Evolutionary conservation across 1,140 invertebrate genomes (phyloP), one percentile per base, ranked within the genome.

Genomic region (Caenorhabditis brenneri): DNA sequence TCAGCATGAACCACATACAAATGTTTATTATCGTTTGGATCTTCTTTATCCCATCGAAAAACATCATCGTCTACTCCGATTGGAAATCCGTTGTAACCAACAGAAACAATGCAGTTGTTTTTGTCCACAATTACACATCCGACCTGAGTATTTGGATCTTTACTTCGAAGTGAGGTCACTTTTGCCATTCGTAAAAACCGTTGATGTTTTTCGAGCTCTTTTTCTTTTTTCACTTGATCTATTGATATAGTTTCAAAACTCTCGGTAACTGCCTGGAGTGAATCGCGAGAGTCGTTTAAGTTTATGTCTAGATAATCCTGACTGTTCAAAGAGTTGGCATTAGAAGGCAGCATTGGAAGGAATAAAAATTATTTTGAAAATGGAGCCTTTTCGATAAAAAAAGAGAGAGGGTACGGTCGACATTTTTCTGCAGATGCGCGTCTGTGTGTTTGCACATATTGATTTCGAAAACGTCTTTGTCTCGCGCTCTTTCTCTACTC

Each of bases 21-120:
- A 24, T 74, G 33, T 42, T 74, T 74, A 42, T 74, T 74, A n/a
- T 74, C 65, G 15, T 74, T 36, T 15, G 33, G 65, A 74, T 74
- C 65, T n/a, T 74, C 65, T n/a, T 74, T 74, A 74, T 74, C 65
- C 65, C 65, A 74, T 74, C 65, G 65, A 74, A 74, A 74, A 74
- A 42, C 65, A 22, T 74, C 65, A 15, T 74, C 65, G 12, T 74
- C 65, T 1, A 74, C 65, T 19, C 65, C 65, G n/a, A 74, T 74
- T 15, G 65, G 65, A 15, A 74, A 74, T 74, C 65, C 65, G 46
- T 74, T 74, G 36, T 74, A 74, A 22, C 65, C 65, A 42, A 74
- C 36, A n/a, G 65, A 74, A 4, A 74, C 65, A n/a, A 74, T 74
- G 36, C 65, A 74, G 46, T 42, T 42, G 19, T 74, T 36, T 24